Base-by-base conservation (phyloP, 30 jellyfish, hydroid and myxozoan genomes). In the Aurelia coerulea region DNA sequence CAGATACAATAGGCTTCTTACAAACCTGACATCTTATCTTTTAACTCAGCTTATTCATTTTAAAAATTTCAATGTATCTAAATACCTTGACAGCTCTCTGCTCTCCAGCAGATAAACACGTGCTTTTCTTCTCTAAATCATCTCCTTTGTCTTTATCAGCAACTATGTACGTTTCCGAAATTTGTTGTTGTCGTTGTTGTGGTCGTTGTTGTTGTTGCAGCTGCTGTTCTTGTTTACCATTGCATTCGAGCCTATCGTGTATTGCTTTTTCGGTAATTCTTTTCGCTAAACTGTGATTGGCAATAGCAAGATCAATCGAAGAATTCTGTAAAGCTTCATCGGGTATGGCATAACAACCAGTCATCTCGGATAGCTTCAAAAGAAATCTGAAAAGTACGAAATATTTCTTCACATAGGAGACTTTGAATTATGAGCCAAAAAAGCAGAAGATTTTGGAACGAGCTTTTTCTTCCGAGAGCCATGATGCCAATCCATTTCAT, bases 231-330 rank as follows among this genome's bases (percentile, higher is more conserved):
- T 46, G 56, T 46, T 46, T 46, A 9, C 56, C 56, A 46, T 9
- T 46, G 12, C 15, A 46, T 9, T 62, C 69, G n/a, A 67, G 15
- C 15, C 72, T 64, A 41, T 65, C 12, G 60, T 56, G 62, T 51
- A 83, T 83, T 12, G 60, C 41, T 19, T 19, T 39, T 14, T 83
- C 85, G 15, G 92, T 83, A 2, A 83, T 18, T 56, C 49, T 32
- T 41, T 62, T 70, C 15, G 92, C 85, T 11, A 83, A 52, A 46
- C 92, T 73, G 56, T 83, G 92, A 62, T 83, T 83, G 10, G 41
- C 39, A 54, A 83, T 62, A 12, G 92, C 92, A 50, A 83, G 86
- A 59, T 83, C 92, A 62, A 83, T 37, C 7, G 92, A 83, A 8
- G 92, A 73, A 46, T 39, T 52, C 23, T 50, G 86, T 2, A 31